Base-by-base conservation (phyloP, 2,888 invertebrate species). In the Neoascia interrupta region DNA sequence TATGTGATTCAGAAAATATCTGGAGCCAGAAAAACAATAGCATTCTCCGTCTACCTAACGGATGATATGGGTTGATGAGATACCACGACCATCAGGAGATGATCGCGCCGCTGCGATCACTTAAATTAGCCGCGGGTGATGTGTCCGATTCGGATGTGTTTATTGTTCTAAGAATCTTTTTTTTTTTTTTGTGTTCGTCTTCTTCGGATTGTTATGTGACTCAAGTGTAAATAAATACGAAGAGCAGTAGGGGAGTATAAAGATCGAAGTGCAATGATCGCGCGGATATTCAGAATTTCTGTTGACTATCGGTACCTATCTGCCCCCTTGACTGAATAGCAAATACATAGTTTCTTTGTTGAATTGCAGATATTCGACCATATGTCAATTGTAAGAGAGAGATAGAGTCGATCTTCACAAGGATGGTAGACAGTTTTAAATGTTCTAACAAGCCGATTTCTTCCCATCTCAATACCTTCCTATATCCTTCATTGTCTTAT, bases 211-310 rank as follows among this genome's bases (percentile, higher is more conserved):
- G 79, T 73, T 68, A 49, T 79, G 61, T 73, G 79, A 66, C 73
- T 73, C 66, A 61, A 72, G 79, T 79, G 79, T 79, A 79, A 79
- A 79, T 79, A 79, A 79, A 79, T 66, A 79, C 6, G 15, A 6
- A 26, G 21, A 41, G 11, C 49, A 51, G 31, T 6, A 60, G 31
- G n/a, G 3, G 31, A n/a, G n/a, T 43, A 15, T 18, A 3, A 23
- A 37, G 11, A 49, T 49, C 31, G 16, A n/a, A 13, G 16, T 16
- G 53, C 15, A 36, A 31, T 31, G 31, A 31, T 31, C 53, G 11
- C 18, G 51, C 43, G n/a, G n/a, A n/a, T n/a, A n/a, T n/a, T n/a
- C n/a, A n/a, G n/a, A n/a, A n/a, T n/a, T n/a, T n/a, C n/a, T n/a
- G n/a, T n/a, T n/a, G n/a, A n/a, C n/a, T n/a, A n/a, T n/a, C n/a